Evolutionary conservation across 2,888 invertebrate genomes (phyloP), one percentile per base, ranked within the genome.

Genomic region (Kuschelorhynchus macadamiae): DNA sequence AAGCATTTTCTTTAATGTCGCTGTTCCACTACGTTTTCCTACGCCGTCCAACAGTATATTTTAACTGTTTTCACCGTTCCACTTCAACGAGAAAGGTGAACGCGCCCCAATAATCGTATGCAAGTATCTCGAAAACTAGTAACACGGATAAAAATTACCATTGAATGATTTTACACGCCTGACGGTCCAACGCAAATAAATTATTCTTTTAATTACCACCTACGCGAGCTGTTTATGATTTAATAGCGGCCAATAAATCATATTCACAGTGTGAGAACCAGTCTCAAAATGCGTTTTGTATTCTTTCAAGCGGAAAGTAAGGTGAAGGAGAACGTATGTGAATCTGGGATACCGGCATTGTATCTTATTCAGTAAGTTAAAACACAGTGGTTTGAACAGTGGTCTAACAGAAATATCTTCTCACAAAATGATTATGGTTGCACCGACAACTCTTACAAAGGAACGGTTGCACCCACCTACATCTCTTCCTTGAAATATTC

Each of bases 31-130:
- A n/a, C n/a, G n/a, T n/a, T n/a, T n/a, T n/a, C n/a, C n/a, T n/a
- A n/a, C n/a, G 25, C 25, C 25, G 7, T 5, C 25, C 7, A 25
- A 25, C 4, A 5, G 25, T 25, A 25, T 7, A 4, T 30, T 9
- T 1, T 16, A 18, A 16, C 12, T 63, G 55, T 32, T 67, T 67
- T 67, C 36, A 11, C 20, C 46, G 67, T 67, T 67, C 61, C 53
- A 67, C 67, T 61, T 50, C 42, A 61, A 39, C 44, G 50, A 65
- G 32, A 44, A 65, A 65, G 65, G 65, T 61, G 61, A 67, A 61
- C 36, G 53, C 20, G 52, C 66, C 17, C n/a, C 16, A 16, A 12
- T 50, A 47, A 59, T 12, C 12, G 25, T 46, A 60, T 66, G 53
- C 49, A 60, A 60, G 44, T 39, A 41, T 60, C 50, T 57, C n/a